These are phyloP conservation scores for Ophion ventricosus DNA, from an alignment of 2,888 invertebrate species.

Conservation along the genomic window DNA sequence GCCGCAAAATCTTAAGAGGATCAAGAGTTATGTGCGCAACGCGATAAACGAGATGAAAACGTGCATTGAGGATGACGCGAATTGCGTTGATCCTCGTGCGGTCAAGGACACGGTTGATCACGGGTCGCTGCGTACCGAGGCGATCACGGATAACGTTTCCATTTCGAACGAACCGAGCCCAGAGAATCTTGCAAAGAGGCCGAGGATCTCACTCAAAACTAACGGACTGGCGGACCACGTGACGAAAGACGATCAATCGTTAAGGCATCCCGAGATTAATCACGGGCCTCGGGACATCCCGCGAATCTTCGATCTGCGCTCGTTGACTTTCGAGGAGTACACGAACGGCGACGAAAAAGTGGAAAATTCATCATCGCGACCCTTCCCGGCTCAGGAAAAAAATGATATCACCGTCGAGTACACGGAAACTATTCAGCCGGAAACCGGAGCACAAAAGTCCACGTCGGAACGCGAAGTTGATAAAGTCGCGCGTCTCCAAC, in stretches of 20 bases:
- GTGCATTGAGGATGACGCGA: constrained; percentile 53
- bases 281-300: constrained; percentile 68
- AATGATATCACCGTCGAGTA: constrained; percentile 26
- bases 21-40: constrained; percentile 76
- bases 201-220: constrained; percentile 60
- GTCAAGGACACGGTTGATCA: constrained; percentile 32
- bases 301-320: constrained; percentile 71
- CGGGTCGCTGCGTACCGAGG: constrained; percentile 1
- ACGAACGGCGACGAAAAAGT: constrained; percentile 70
- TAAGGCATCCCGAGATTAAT: constrained; percentile 68
- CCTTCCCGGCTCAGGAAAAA: constrained; percentile 59
- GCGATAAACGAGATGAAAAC: constrained; percentile 73
- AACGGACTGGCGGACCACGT: constrained; percentile 71
- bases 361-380: constrained; percentile 33
- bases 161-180: constrained; percentile 5
- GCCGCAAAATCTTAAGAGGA: constrained; percentile 54
- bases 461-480: not conserved
- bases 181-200: constrained; percentile 21
- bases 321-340: constrained; percentile 78
- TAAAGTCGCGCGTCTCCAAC: not conserved
- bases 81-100: constrained; percentile 27
- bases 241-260: constrained; percentile 53
- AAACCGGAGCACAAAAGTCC: not conserved
- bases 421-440: not conserved
- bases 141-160: constrained; percentile 14